Conservation (phyloP, 30 jellyfish, hydroid and myxozoan species). For the Mastigias papua region DNA sequence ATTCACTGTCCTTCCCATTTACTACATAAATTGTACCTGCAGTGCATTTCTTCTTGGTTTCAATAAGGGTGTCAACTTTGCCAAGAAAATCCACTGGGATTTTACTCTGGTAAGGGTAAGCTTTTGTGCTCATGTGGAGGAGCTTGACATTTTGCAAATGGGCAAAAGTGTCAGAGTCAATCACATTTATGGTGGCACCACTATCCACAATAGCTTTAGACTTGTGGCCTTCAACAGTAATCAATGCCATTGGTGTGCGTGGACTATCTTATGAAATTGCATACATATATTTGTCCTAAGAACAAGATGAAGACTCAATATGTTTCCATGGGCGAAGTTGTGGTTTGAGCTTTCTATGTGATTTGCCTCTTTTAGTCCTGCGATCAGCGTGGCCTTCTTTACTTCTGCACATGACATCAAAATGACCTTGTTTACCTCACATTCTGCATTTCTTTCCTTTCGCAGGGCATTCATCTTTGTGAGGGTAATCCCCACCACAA, state of each 20-base stretch:
- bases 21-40: constrained; percentile 42
- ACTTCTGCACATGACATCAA: background rate
- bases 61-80: constrained; percentile 10
- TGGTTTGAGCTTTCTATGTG: constrained; percentile 16
- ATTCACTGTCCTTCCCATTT: constrained; percentile 35
- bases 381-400: too few species aligned
- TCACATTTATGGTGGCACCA: too few species aligned
- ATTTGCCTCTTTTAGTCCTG: background rate
- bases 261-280: constrained; percentile 5
- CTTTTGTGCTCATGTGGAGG: constrained; percentile 20
- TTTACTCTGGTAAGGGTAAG: constrained; percentile 6
- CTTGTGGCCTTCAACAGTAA: too few species aligned
- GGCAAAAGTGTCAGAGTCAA: too few species aligned
- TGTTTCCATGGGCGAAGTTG: background rate
- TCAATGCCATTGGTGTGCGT: too few species aligned
- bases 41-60: too few species aligned
- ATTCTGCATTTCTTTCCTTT: constrained; percentile 6
- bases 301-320: background rate
- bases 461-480: too few species aligned
- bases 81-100: constrained; percentile 28
- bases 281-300: constrained; percentile 13
- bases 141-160: too few species aligned
- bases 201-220: too few species aligned
- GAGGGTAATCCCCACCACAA: too few species aligned
- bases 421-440: background rate